phyloP scores from a whole-genome alignment of 2,113 vertebrate genomes.

The Pimephales promelas region DNA sequence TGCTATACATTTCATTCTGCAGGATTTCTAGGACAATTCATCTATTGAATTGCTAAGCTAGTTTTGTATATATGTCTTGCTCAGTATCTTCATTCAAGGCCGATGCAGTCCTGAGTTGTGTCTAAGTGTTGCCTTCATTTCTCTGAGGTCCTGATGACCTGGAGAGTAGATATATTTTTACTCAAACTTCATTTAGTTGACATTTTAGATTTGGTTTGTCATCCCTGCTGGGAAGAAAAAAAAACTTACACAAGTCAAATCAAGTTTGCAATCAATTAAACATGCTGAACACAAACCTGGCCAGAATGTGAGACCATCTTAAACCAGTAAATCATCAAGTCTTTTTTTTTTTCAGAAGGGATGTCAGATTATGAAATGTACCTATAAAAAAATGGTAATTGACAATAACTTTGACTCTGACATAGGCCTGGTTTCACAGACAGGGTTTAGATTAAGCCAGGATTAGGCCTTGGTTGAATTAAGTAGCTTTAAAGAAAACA shows the following conservation, averaged over 20 bases:
- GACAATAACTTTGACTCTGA: too few species aligned
- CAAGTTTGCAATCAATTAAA: neutral
- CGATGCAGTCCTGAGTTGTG: neutral
- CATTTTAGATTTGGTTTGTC: neutral
- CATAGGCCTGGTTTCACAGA: too few species aligned
- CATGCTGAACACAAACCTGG: neutral
- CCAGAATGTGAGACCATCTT: neutral
- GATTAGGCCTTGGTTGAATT: too few species aligned
- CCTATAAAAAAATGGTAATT: neutral
- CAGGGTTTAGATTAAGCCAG: too few species aligned
- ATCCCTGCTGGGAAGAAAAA: neutral
- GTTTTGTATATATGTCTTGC: neutral
- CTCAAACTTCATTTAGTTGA: too few species aligned
- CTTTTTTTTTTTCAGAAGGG: neutral
- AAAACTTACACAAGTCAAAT: neutral
- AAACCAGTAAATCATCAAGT: neutral
- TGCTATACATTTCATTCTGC: neutral
- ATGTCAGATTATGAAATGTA: neutral
- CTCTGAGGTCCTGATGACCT: slow-evolving; percentile 18
- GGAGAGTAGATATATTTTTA: neutral
- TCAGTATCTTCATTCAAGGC: neutral
- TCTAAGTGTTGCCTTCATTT: slow-evolving; percentile 20
- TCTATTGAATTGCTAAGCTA: neutral
- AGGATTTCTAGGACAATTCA: neutral
- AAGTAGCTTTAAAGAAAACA: too few species aligned